Percentiles rank a stretch among this genome's conserved stretches.
phyloP scores from a whole-genome alignment of 2,113 vertebrate species.

The Tiliqua scincoides region DNA sequence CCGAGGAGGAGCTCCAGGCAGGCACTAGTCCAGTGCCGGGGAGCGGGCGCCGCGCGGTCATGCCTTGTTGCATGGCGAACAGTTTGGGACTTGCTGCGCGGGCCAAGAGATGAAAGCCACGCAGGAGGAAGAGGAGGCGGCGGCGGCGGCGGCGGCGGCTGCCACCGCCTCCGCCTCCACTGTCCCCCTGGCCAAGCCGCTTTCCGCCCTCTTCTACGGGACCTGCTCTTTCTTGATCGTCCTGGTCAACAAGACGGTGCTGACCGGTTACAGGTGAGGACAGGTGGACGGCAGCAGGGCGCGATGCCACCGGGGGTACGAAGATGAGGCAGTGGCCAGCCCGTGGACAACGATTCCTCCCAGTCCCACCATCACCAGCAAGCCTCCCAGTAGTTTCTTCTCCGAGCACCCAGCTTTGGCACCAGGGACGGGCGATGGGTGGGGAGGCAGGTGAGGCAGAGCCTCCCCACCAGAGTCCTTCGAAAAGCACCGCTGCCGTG shows the following conservation, averaged over 20 bases:
- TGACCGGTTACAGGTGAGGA: slow-evolving; percentile 87
- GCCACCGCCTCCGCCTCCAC: background rate
- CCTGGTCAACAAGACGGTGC: slow-evolving; percentile 88
- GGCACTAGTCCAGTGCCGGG: background rate
- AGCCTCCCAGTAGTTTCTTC: too few species aligned
- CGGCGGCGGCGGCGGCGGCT: rapidly evolving
- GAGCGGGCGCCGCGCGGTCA: background rate
- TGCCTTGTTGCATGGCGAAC: background rate
- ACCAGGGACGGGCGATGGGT: too few species aligned
- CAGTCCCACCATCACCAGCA: too few species aligned
- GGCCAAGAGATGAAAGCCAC: slow-evolving; percentile 14
- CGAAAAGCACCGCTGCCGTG: too few species aligned
- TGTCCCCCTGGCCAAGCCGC: slow-evolving; percentile 57
- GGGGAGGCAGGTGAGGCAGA: too few species aligned
- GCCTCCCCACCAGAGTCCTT: too few species aligned
- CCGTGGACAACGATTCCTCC: too few species aligned
- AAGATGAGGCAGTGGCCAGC: too few species aligned
- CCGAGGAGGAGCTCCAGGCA: background rate
- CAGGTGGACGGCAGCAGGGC: background rate
- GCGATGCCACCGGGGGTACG: background rate
- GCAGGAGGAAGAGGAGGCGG: slow-evolving; percentile 2
- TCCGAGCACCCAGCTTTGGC: too few species aligned
- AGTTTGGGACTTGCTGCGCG: background rate
- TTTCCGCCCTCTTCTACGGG: slow-evolving; percentile 87
- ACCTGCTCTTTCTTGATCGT: slow-evolving; percentile 86